Conservation (phyloP, 2,113 vertebrate genomes). For the Uria aalge region DNA sequence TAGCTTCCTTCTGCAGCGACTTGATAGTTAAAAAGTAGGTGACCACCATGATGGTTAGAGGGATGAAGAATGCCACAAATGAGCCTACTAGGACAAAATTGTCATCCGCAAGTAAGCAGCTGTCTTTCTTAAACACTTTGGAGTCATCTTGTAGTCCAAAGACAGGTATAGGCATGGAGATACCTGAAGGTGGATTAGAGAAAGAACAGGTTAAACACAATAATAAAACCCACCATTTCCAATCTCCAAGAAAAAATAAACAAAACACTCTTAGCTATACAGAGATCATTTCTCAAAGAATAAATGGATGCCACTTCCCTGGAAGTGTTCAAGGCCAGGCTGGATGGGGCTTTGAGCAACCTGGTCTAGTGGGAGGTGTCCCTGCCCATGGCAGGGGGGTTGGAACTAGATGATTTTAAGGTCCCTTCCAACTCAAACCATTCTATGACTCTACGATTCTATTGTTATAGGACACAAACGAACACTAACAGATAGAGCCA, state of each 20-base stretch:
- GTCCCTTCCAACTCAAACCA: no score
- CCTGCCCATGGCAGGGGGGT: no score
- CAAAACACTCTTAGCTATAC: neutral
- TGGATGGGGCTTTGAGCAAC: no score
- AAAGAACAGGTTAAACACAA: neutral
- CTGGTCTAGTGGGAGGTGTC: no score
- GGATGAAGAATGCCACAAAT: conserved; percentile 94
- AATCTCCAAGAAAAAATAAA: neutral
- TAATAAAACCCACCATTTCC: neutral
- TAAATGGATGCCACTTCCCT: neutral
- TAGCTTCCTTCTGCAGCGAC: conserved; percentile 90
- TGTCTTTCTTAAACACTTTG: conserved; percentile 89
- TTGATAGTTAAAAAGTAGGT: conserved; percentile 95
- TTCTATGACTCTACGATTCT: no score
- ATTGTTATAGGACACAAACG: neutral
- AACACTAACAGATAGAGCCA: neutral
- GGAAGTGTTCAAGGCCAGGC: no score
- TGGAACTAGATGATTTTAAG: no score
- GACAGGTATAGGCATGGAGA: conserved; percentile 94
- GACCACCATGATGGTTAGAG: conserved; percentile 94
- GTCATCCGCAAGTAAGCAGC: conserved; percentile 87
- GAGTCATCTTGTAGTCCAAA: conserved; percentile 88
- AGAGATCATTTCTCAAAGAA: neutral
- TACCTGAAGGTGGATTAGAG: conserved; percentile 70
- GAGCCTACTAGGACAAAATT: conserved; percentile 92